Evolutionary conservation across 2,797 vertebrate genomes (phyloP), one percentile per base, ranked within the genome.

Genomic region (Phaenicophaeus curvirostris): DNA sequence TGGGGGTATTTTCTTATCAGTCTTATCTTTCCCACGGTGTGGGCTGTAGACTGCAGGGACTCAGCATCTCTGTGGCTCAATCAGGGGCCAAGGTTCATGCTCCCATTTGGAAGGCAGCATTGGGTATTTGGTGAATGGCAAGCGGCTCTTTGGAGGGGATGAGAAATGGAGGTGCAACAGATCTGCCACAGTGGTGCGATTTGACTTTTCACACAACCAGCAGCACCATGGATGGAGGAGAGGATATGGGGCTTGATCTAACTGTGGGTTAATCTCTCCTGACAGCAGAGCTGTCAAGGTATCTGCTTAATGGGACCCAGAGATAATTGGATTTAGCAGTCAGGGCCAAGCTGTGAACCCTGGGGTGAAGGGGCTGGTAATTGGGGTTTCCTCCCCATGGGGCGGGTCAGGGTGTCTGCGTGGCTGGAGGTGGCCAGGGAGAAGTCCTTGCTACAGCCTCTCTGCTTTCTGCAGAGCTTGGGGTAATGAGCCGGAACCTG

Each of bases 291-390:
- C 55, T 94, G 93, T 82, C 78, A 48, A 85, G 57, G 78, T 77
- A 42, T 85, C 46, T 89, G 58, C 37, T 53, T 95, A 85, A 74
- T 61, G 53, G 72, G 46, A 76, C 65, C 27, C 4, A 0, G 61
- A 74, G 65, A 85, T 90, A 94, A 95, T 55, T 96, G 23, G 68
- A 76, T 93, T 89, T 87, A 92, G 42, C 58, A 65, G 41, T 75
- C 3, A 1, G 50, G 61, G 62, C 61, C 54, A 58, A 89, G 62
- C 17, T 4, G 5, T 65, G 90, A 90, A 85, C 61, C 61, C 27
- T 7, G 16, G 46, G 68, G 65, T 5, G 2, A 89, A 92, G 50
- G 41, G n/a, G 54, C 28, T 82, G 7, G 9, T 89, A 87, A 87
- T 3, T 80, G 75, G 44, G 68, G 41, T 87, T 82, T 68, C 25